phyloP scores from a whole-genome alignment of 2,113 vertebrate species.

The Mus musculus region DNA sequence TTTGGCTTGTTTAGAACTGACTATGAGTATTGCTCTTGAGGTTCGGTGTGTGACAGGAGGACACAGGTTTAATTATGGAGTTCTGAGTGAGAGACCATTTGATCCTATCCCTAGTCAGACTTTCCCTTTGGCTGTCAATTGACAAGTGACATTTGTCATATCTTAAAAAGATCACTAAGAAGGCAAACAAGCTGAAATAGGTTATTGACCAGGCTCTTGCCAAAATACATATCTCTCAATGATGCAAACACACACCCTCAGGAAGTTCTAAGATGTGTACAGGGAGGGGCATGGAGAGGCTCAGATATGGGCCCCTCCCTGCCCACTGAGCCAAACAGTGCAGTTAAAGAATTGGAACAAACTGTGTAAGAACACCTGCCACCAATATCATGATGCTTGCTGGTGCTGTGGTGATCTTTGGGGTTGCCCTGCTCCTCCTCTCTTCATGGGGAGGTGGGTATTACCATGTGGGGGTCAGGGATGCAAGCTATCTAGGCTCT shows the following conservation, averaged over 20 bases:
- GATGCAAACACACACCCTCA: neutral
- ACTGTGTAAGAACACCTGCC: neutral
- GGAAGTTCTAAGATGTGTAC: neutral
- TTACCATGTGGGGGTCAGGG: too few species aligned
- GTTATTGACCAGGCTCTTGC: neutral
- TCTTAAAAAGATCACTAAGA: too few species aligned
- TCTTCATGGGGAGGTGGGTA: neutral
- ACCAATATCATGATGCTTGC: neutral
- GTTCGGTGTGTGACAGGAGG: neutral
- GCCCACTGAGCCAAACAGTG: neutral
- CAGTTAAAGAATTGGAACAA: neutral
- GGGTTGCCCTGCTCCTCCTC: neutral
- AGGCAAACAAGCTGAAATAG: neutral
- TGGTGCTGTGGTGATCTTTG: neutral
- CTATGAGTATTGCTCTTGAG: neutral
- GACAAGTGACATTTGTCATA: too few species aligned
- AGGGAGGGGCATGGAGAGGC: neutral
- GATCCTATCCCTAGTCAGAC: too few species aligned
- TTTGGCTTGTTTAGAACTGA: neutral
- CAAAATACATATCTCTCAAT: neutral
- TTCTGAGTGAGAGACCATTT: too few species aligned
- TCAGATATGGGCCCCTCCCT: neutral
- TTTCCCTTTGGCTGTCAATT: too few species aligned
- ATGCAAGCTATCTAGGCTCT: neutral
- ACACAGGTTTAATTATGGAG: too few species aligned